Evolutionary conservation across 92 coral and sea anemone species (phyloP), one percentile per base, ranked within the genome.

Genomic region (Metridium senile): DNA sequence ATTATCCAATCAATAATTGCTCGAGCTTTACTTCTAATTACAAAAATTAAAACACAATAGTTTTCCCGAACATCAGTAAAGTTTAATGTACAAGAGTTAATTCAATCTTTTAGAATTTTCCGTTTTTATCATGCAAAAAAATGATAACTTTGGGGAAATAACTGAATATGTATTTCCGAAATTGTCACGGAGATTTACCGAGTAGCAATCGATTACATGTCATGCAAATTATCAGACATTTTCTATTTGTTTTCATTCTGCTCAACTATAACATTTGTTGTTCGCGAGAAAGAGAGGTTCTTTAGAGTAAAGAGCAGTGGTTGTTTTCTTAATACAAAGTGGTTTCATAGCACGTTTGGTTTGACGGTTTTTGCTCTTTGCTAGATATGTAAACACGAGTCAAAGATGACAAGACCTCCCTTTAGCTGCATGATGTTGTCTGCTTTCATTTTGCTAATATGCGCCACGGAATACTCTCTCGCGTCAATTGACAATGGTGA

Each of bases 121-220:
- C n/a, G n/a, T n/a, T n/a, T n/a, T n/a, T n/a, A 45, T 45, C 51
- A 45, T 45, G 8, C 61, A 9, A 21, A 54, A 16, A 54, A 21
- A 16, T 54, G n/a, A 9, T 54, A 54, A 54, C 17, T 54, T 39
- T 39, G 13, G 13, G 8, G 49, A 39, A 13, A 39, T 4, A 39
- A 39, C 8, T 54, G 17, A 25, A 35, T 32, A 27, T 32, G 21
- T 17, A 29, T 28, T 47, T 28, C 1, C 29, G 17, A 52, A 16
- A 28, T 10, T 0, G 11, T 16, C 29, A 53, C 75, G 64, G n/a
- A 19, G 30, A 59, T 26, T 29, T 39, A 16, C 62, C 72, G 70
- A 75, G 0, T 22, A 20, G 51, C 35, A 28, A 46, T 75, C 80
- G 72, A 66, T 34, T 75, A 39, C 23, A 33, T 19, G 31, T 49